Conservation (phyloP, 2,113 vertebrate species). For the Benitochromis conjunctus region DNA sequence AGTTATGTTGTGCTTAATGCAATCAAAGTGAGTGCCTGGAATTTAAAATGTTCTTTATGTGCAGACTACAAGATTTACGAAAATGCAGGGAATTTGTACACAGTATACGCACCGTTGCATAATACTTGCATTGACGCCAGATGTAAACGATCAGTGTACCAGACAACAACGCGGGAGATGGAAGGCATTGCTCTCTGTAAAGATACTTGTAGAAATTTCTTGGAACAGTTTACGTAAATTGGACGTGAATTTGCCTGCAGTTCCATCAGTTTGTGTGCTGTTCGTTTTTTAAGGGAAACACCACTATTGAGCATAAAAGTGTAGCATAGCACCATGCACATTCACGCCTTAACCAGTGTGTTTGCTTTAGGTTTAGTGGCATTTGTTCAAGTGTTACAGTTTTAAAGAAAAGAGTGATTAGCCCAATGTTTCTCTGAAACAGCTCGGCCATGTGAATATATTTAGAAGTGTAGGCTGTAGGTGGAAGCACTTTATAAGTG, state of each 20-base stretch:
- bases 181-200: conserved; percentile 42
- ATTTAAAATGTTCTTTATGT: conserved; percentile 71
- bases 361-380: conserved; percentile 59
- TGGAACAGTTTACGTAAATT: conserved; percentile 42
- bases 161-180: conserved; percentile 38
- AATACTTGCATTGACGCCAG: conserved; percentile 53
- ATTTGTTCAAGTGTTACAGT: conserved; percentile 45
- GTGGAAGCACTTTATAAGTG: conserved; percentile 65
- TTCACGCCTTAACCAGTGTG: conserved; percentile 75
- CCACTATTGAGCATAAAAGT: conserved; percentile 70
- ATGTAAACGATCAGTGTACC: conserved; percentile 23
- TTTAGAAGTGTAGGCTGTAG: conserved; percentile 45
- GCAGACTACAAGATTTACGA: conserved; percentile 71
- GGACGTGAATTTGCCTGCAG: conserved; percentile 44
- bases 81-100: conserved; percentile 81
- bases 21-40: conserved; percentile 85
- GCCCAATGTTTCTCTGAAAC: conserved; percentile 2
- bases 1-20: conserved; percentile 81
- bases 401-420: conserved; percentile 17
- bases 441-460: conserved; percentile 35
- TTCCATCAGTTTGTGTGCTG: conserved; percentile 39
- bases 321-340: conserved; percentile 76
- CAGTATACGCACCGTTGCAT: conserved; percentile 61
- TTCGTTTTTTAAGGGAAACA: conserved; percentile 48
- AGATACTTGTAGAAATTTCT: conserved; percentile 14